A percentile compares a stretch with the other conserved stretches of the same genome.
Evolutionary conservation across 2,113 vertebrate genomes (phyloP).

Genomic region (Piaya cayana): DNA sequence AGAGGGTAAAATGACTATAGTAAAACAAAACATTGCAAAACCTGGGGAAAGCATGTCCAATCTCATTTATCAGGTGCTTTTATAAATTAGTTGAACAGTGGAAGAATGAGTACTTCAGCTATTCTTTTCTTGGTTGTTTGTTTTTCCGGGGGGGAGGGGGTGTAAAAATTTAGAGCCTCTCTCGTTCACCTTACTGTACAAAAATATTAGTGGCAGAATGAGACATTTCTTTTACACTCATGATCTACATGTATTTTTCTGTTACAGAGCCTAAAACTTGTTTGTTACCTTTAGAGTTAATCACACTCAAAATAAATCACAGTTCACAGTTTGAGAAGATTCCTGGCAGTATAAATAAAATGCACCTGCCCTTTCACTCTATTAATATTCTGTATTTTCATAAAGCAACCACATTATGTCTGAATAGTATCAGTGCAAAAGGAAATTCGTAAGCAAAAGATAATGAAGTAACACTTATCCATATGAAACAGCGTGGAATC

Average conservation of each 20-base stretch:
- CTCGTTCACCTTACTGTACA: background rate
- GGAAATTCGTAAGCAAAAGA: background rate
- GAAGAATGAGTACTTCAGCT: background rate
- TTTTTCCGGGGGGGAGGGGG: background rate
- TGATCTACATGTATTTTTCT: background rate
- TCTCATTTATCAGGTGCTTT: constrained; percentile 48
- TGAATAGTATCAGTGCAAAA: background rate
- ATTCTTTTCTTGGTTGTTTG: background rate
- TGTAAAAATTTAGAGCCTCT: background rate
- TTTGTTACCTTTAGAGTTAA: background rate
- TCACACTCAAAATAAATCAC: background rate
- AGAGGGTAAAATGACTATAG: background rate
- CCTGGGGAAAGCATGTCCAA: background rate
- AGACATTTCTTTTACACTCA: background rate
- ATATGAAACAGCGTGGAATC: background rate
- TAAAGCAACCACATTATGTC: background rate
- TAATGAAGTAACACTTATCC: background rate
- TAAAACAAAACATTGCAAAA: constrained; percentile 53
- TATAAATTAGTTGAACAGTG: background rate
- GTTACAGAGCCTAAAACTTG: background rate
- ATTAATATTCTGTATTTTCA: background rate
- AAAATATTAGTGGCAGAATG: background rate
- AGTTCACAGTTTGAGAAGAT: background rate
- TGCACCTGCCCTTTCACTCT: background rate
- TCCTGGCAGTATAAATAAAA: background rate